Base-by-base conservation (phyloP, 2,888 invertebrate species). In the Micropterix aruncella region DNA sequence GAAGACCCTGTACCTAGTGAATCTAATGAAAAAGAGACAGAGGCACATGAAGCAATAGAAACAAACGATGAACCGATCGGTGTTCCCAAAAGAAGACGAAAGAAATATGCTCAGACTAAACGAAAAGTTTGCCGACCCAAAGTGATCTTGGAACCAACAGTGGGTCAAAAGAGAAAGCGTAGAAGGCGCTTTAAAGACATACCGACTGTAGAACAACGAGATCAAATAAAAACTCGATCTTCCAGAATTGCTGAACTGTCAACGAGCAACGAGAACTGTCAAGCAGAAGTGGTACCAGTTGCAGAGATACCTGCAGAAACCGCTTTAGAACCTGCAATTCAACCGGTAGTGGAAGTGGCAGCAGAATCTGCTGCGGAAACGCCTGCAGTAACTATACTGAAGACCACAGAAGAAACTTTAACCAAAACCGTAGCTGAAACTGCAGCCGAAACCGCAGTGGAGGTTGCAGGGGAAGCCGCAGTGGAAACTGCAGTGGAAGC, bases 251-350 rank as follows among this genome's bases (percentile, higher is more conserved):
- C 3, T 3, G 19, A 16, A 3, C 3, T 3, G 19, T 2, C 41
- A n/a, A 41, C 9, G 3, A 12, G 2, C 41, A 41, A 41, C n/a
- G n/a, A n/a, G n/a, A n/a, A n/a, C n/a, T n/a, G n/a, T 48, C 54
- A 58, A 19, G 56, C 60, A 4, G 56, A 52, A 43, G 48, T 48
- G 19, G 51, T 52, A 37, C 48, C 42, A 43, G 43, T 45, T 48
- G 48, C 2, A 43, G 45, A 18, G 47, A 47, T 27, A 27, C 3
- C 18, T 40, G 38, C 37, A 42, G 52, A 47, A 49, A n/a, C n/a
- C n/a, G n/a, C n/a, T n/a, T n/a, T n/a, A n/a, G n/a, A n/a, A n/a
- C n/a, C n/a, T n/a, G 12, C 19, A 41, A 3, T 16, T 39, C 38
- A 38, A 14, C 19, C 16, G 36, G 3, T 18, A 2, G 19, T 2